These are phyloP conservation scores for Oceanites oceanicus DNA, from an alignment of 2,113 vertebrate species.

Conservation along the genomic window DNA sequence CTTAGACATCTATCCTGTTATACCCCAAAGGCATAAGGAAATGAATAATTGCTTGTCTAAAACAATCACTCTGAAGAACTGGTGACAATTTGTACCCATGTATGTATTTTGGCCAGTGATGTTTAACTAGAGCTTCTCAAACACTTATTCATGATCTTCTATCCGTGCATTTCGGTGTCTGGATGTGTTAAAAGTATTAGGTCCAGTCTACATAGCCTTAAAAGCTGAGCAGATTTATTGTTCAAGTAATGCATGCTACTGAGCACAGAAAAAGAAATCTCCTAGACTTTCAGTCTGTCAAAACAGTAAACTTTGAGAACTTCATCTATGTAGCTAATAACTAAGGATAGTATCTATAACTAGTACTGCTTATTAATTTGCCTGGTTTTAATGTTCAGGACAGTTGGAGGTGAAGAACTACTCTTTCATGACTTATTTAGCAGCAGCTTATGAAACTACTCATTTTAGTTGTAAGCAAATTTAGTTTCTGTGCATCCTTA, in stretches of 20 bases:
- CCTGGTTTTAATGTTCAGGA: neutral
- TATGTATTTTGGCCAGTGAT: neutral
- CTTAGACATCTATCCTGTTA: neutral
- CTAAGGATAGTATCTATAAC: neutral
- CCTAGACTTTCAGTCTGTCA: neutral
- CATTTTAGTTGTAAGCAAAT: neutral
- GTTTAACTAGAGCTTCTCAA: neutral
- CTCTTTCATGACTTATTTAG: neutral
- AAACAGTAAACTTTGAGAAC: neutral
- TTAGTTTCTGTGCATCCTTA: neutral
- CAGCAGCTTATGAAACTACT: neutral
- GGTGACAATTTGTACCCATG: rapidly evolving
- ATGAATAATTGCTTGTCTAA: neutral
- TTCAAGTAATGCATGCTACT: neutral
- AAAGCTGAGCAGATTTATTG: neutral
- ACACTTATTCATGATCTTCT: neutral
- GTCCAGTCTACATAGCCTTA: neutral
- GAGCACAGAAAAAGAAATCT: neutral
- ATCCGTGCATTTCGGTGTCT: neutral
- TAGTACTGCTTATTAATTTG: neutral
- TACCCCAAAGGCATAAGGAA: neutral
- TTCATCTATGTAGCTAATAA: neutral
- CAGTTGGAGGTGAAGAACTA: neutral
- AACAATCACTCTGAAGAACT: neutral
- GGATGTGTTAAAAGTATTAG: neutral